Conservation (phyloP, 2,888 invertebrate genomes). For the Pseudococcus viburni region DNA sequence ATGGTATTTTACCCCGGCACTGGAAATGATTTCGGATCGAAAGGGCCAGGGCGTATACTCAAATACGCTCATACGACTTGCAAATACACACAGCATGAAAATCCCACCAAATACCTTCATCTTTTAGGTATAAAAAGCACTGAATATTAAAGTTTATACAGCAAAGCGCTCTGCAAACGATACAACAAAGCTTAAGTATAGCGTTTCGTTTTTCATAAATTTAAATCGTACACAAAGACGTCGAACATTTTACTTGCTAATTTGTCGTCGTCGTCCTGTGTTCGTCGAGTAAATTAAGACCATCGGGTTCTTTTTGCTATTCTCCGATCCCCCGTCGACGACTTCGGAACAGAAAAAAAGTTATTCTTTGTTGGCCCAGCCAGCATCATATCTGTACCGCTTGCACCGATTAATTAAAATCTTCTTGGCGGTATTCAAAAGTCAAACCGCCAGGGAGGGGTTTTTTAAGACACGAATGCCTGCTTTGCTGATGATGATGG, state of each 20-base stretch:
- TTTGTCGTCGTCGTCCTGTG: not conserved
- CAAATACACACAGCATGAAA: not conserved
- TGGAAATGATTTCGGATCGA: not conserved
- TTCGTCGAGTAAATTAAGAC: constrained; percentile 42
- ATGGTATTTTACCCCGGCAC: not conserved
- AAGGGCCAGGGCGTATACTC: not conserved
- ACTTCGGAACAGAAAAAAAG: not conserved
- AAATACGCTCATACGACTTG: constrained; percentile 28
- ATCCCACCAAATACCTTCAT: constrained; percentile 17
- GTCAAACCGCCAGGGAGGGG: constrained; percentile 1
- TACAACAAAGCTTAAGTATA: constrained; percentile 20
- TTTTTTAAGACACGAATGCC: constrained; percentile 13
- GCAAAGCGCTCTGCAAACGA: not conserved
- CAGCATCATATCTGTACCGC: not conserved
- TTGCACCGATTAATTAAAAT: constrained; percentile 28
- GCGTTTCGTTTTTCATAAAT: constrained; percentile 48
- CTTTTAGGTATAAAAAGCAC: constrained; percentile 15
- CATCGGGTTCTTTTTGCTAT: not conserved
- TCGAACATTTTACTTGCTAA: constrained; percentile 51
- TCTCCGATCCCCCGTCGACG: not conserved
- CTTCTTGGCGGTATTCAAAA: not conserved
- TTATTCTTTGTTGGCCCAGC: not conserved
- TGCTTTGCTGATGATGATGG: not conserved
- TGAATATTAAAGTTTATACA: not conserved
- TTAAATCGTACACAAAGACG: constrained; percentile 50